phyloP scores from a whole-genome alignment of 1,140 invertebrate species.

The Drosophila kohkoa region DNA sequence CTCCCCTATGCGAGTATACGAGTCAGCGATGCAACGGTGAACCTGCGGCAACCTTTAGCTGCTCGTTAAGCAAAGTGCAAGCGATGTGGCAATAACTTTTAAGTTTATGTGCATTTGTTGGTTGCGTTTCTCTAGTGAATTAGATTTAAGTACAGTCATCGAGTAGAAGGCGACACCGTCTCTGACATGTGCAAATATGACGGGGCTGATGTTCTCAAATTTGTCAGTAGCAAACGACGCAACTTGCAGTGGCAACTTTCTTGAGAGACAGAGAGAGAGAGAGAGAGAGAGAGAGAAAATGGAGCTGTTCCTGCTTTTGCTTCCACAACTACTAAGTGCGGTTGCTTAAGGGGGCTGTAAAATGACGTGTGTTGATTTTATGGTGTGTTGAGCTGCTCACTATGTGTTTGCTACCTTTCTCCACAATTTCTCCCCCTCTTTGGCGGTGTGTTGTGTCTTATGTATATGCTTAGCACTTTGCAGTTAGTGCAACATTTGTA shows the following conservation, averaged over 20 bases:
- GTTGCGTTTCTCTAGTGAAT: constrained; percentile 61
- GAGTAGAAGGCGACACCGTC: constrained; percentile 16
- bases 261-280: not conserved
- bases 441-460: not conserved
- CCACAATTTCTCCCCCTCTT: not conserved
- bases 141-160: constrained; percentile 46
- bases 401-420: constrained; percentile 10
- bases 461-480: constrained; percentile 56
- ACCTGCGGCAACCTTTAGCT: constrained; percentile 37
- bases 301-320: not conserved
- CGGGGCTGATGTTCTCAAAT: constrained; percentile 43
- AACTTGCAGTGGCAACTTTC: constrained; percentile 7
- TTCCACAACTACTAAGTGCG: not conserved
- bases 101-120: constrained; percentile 56
- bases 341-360: constrained; percentile 41
- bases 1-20: not conserved
- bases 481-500: constrained; percentile 77
- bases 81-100: constrained; percentile 59
- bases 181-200: constrained; percentile 55
- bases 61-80: constrained; percentile 58
- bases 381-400: constrained; percentile 49
- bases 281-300: not conserved
- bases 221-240: constrained; percentile 31
- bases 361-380: constrained; percentile 77
- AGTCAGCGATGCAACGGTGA: not conserved